phyloP scores from a whole-genome alignment of 2,797 vertebrate genomes.

The Anguilla obscura region DNA sequence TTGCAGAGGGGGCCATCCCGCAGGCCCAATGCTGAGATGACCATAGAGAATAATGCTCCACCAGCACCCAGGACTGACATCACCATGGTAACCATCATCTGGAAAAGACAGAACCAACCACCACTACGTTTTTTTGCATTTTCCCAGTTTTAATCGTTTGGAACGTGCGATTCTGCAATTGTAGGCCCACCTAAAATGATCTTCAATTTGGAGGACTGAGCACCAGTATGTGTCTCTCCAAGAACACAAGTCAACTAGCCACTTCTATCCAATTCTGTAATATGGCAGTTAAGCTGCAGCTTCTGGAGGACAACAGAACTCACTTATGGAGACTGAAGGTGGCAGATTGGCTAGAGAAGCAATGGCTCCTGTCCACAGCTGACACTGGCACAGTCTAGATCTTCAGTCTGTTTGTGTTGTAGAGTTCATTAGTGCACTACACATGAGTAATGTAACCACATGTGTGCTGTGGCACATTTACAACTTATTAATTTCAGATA shows the following conservation, averaged over 20 bases:
- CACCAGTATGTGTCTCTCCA: not conserved
- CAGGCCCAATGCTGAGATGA: slow-evolving; percentile 43
- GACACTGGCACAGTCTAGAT: too few relatives aligned
- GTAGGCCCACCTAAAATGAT: not conserved
- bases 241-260: not conserved
- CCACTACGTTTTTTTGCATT: not conserved
- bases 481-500: not conserved
- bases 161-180: not conserved
- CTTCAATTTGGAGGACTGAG: not conserved
- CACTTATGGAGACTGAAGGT: not conserved
- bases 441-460: not conserved
- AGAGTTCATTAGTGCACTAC: not conserved
- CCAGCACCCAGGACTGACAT: slow-evolving; percentile 48
- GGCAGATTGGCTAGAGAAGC: not conserved
- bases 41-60: slow-evolving; percentile 50
- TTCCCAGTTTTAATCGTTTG: not conserved
- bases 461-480: not conserved
- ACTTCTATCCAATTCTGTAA: not conserved
- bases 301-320: not conserved
- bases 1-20: slow-evolving; percentile 52
- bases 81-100: slow-evolving; percentile 59
- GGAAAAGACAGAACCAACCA: not conserved
- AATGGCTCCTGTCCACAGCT: not conserved
- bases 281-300: not conserved
- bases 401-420: not conserved